These are phyloP conservation scores for Lissonota sp. DNA, from an alignment of 2,888 invertebrate genomes.

Conservation along the genomic window DNA sequence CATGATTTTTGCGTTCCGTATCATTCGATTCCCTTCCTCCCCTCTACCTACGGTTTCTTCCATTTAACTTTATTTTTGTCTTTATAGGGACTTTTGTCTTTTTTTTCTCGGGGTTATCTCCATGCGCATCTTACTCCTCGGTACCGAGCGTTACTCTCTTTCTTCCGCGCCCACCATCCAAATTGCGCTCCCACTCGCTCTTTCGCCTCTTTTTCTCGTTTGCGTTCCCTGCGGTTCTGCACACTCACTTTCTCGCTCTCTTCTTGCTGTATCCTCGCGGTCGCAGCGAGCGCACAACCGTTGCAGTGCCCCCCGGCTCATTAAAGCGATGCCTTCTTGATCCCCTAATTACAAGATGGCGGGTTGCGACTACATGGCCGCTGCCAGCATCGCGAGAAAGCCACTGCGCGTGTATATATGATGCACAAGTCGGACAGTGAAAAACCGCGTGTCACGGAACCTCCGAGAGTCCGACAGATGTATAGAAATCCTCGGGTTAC, in stretches of 20 bases:
- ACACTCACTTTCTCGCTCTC: conserved; percentile 4
- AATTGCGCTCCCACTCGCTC: conserved; percentile 24
- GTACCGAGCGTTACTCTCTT: neutral
- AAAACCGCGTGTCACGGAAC: neutral
- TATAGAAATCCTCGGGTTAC: neutral
- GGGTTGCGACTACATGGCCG: conserved; percentile 78
- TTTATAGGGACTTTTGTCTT: conserved; percentile 7
- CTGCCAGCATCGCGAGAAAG: conserved; percentile 53
- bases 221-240: conserved; percentile 10
- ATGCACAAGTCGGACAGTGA: conserved; percentile 13
- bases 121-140: conserved; percentile 49
- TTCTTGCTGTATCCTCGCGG: conserved; percentile 33
- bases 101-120: conserved; percentile 49
- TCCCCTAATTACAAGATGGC: conserved; percentile 83
- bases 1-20: conserved; percentile 47
- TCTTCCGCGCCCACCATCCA: conserved; percentile 37
- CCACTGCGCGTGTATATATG: conserved; percentile 29
- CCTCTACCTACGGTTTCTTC: neutral
- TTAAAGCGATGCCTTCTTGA: conserved; percentile 81
- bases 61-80: neutral
- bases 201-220: conserved; percentile 22
- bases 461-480: neutral
- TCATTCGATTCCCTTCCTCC: conserved; percentile 62
- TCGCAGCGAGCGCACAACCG: conserved; percentile 43
- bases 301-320: conserved; percentile 75